Conservation (phyloP, 2,888 invertebrate species). For the Tenthredo notha region DNA sequence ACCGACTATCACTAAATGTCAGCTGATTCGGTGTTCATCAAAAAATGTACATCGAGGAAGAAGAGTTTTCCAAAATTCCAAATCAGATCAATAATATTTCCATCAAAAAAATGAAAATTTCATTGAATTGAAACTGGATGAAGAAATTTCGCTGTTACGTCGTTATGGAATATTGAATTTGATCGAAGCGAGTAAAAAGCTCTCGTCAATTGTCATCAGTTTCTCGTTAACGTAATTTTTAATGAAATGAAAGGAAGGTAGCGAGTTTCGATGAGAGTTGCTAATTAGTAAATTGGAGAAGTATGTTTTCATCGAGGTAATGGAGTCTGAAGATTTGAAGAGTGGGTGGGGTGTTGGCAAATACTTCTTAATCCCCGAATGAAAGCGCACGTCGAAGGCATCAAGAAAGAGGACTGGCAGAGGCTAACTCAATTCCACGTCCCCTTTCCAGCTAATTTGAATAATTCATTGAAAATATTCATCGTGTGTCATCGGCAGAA, state of each 20-base stretch:
- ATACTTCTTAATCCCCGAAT: slow-evolving; percentile 46
- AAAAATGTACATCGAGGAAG: not conserved
- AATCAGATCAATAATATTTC: not conserved
- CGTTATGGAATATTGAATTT: not conserved
- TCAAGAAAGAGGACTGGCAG: slow-evolving; percentile 59
- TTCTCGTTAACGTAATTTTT: slow-evolving; percentile 50
- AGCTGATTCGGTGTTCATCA: not conserved
- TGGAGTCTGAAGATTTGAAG: slow-evolving; percentile 41
- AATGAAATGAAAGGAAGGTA: not conserved
- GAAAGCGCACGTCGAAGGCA: slow-evolving; percentile 32
- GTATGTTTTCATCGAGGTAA: slow-evolving; percentile 51
- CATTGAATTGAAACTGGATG: slow-evolving; percentile 12
- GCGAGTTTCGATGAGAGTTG: slow-evolving; percentile 15
- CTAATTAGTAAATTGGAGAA: slow-evolving; percentile 50
- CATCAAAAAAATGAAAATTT: not conserved
- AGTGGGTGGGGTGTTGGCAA: slow-evolving; percentile 35
- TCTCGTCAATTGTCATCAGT: slow-evolving; percentile 34
- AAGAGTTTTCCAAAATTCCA: not conserved
- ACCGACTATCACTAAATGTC: not conserved
- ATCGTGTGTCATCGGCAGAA: slow-evolving; percentile 70
- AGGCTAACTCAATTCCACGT: slow-evolving; percentile 67
- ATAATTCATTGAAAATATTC: slow-evolving; percentile 71
- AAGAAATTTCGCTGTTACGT: not conserved
- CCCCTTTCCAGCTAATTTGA: slow-evolving; percentile 65
- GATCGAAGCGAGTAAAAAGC: not conserved